Conservation (phyloP, 1,140 invertebrate species). For the Tetramorium parvispinum region DNA sequence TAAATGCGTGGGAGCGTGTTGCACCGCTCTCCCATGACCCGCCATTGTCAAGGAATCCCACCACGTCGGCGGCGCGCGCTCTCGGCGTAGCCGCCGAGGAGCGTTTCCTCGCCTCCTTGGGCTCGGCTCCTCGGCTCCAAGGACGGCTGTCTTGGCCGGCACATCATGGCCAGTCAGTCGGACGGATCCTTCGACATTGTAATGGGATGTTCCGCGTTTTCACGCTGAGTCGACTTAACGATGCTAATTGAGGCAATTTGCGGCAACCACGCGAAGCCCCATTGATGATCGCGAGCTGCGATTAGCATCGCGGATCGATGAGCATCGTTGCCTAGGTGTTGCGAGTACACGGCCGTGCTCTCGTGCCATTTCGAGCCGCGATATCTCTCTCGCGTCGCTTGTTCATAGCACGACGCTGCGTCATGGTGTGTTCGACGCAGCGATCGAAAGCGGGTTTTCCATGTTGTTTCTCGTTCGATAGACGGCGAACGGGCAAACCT, state of each 20-base stretch:
- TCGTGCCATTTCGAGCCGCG: background rate
- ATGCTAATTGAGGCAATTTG: slow-evolving; percentile 32
- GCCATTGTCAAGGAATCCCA: slow-evolving; percentile 79
- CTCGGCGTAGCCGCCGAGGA: slow-evolving; percentile 49
- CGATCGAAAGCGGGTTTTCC: slow-evolving; percentile 56
- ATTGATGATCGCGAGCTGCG: slow-evolving; percentile 15
- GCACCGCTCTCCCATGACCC: slow-evolving; percentile 81
- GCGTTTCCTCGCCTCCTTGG: slow-evolving; percentile 50
- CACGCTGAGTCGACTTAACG: background rate
- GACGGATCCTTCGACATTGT: slow-evolving; percentile 14
- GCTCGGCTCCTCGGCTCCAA: slow-evolving; percentile 50
- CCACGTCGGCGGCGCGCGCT: slow-evolving; percentile 42
- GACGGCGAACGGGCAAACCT: slow-evolving; percentile 46
- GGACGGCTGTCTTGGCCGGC: slow-evolving; percentile 52
- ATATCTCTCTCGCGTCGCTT: background rate
- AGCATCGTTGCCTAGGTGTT: background rate
- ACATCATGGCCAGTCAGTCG: background rate
- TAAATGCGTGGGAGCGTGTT: slow-evolving; percentile 79
- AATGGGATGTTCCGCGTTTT: slow-evolving; percentile 14
- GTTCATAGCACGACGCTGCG: slow-evolving; percentile 7
- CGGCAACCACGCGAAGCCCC: background rate
- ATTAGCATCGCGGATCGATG: slow-evolving; percentile 22
- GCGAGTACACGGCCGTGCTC: background rate
- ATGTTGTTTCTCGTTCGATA: background rate
- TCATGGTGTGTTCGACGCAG: slow-evolving; percentile 49